These are phyloP conservation scores for Brachionus sp. DNA, from an alignment of 1,140 invertebrate species.

Conservation along the genomic window DNA sequence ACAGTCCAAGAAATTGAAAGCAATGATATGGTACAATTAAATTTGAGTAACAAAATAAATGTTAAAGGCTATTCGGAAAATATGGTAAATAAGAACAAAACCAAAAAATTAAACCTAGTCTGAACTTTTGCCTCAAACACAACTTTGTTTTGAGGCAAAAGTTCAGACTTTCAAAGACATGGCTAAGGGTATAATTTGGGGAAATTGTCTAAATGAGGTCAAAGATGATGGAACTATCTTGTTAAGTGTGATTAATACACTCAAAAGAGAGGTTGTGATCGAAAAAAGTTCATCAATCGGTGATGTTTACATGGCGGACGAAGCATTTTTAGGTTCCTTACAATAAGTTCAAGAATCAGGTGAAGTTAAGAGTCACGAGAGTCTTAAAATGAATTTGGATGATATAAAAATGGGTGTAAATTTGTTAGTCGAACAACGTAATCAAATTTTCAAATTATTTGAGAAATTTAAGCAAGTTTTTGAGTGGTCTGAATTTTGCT, in stretches of 20 bases:
- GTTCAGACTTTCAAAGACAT: neutral
- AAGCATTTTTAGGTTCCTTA: neutral
- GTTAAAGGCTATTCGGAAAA: neutral
- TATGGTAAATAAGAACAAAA: too few species aligned
- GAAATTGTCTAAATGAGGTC: neutral
- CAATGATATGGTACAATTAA: neutral
- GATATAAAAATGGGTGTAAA: neutral
- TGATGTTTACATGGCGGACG: neutral
- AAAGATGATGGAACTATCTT: neutral
- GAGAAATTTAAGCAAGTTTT: neutral
- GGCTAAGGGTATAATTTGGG: neutral
- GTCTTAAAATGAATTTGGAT: conserved; percentile 2
- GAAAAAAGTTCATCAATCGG: neutral
- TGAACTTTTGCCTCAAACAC: neutral
- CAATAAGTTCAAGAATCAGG: neutral
- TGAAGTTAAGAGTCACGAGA: neutral
- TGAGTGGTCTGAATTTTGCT: neutral
- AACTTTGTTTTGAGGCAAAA: neutral
- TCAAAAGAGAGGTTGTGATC: neutral
- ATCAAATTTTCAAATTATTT: neutral
- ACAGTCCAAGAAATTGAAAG: neutral
- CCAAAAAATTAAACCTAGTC: neutral
- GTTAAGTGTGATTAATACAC: neutral
- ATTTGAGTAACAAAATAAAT: neutral
- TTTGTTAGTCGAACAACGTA: neutral